Conservation (phyloP, 2,113 vertebrate species). For the Cryptomyrus ogoouensis region DNA sequence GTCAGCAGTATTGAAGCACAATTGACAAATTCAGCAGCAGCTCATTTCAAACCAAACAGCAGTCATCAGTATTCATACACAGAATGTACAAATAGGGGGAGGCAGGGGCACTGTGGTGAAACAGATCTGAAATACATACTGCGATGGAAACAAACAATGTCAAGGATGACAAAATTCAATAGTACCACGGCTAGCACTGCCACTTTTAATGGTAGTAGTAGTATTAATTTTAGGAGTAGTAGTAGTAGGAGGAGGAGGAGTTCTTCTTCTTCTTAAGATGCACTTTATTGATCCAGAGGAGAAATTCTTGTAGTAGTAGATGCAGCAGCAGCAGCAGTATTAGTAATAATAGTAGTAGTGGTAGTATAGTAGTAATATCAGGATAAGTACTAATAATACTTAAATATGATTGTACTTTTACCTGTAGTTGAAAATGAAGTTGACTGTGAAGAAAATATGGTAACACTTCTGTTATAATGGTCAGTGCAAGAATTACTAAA, state of each 20-base stretch:
- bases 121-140: neutral
- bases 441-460: neutral
- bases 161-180: neutral
- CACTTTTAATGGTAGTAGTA: neutral
- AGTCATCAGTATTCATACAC: neutral
- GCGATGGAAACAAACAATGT: neutral
- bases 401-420: neutral
- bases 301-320: neutral
- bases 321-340: too few species aligned
- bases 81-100: neutral
- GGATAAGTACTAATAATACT: neutral
- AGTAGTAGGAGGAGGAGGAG: neutral
- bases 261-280: neutral
- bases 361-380: neutral
- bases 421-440: neutral
- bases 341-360: neutral
- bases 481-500: neutral
- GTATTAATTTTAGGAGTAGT: neutral
- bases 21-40: conserved; percentile 3
- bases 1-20: conserved; percentile 16
- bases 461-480: neutral
- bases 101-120: neutral
- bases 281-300: neutral
- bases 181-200: neutral
- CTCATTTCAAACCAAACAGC: conserved; percentile 8